phyloP scores from a whole-genome alignment of 2,113 vertebrate species.

The Mellivora capensis region DNA sequence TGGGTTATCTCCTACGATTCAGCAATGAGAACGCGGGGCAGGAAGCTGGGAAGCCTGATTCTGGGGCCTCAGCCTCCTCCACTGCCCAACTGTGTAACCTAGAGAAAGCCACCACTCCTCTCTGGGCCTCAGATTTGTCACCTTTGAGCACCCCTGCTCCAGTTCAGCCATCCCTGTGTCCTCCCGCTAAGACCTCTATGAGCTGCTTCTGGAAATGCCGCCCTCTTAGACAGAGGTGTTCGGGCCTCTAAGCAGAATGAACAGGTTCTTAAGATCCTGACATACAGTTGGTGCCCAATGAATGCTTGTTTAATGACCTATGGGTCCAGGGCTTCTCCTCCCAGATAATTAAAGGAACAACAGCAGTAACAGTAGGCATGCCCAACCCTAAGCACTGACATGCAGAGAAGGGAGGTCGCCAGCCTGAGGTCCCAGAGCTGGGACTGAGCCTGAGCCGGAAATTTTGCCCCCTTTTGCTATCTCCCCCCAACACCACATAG shows the following conservation, averaged over 20 bases:
- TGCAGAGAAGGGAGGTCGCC: background rate
- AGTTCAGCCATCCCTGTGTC: background rate
- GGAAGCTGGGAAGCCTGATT: background rate
- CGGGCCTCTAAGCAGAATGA: background rate
- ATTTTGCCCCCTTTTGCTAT: background rate
- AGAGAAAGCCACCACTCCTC: background rate
- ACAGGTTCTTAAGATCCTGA: background rate
- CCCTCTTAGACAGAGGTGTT: background rate
- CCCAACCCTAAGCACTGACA: background rate
- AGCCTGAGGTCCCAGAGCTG: background rate
- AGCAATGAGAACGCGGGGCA: background rate
- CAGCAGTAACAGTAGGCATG: accelerated
- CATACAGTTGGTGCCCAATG: background rate
- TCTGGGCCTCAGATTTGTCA: background rate
- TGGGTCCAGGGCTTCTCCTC: background rate
- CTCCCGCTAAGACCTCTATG: background rate
- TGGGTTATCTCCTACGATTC: background rate
- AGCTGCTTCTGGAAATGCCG: background rate
- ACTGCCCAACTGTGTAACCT: background rate
- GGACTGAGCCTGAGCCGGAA: background rate
- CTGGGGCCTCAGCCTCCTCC: background rate
- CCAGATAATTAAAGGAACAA: no score
- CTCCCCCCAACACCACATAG: background rate
- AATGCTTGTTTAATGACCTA: background rate
- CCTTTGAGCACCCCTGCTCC: background rate